phyloP scores from a whole-genome alignment of 2,797 vertebrate species.

The Denticeps clupeoides region DNA sequence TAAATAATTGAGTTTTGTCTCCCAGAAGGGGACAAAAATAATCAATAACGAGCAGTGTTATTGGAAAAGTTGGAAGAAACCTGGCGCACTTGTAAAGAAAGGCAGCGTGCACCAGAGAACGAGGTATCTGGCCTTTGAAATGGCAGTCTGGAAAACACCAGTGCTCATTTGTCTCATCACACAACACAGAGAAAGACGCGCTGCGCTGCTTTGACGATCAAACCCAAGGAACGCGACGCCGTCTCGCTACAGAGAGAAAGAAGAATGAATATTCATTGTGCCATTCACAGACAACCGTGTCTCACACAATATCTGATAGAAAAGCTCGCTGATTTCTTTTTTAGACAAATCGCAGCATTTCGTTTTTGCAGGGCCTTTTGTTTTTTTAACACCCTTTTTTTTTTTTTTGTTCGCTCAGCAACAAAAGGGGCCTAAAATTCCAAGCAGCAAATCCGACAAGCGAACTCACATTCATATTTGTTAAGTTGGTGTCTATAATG shows the following conservation, averaged over 20 bases:
- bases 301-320: constrained; percentile 51
- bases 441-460: constrained; percentile 43
- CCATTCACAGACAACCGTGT: constrained; percentile 24
- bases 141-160: neutral
- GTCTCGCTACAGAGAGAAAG: neutral
- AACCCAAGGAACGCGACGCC: neutral
- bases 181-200: neutral
- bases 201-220: neutral
- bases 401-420: constrained; percentile 39
- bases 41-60: too few species aligned
- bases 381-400: constrained; percentile 44
- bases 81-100: too few species aligned
- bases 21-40: too few species aligned
- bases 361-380: constrained; percentile 36
- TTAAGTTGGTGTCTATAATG: constrained; percentile 57
- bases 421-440: constrained; percentile 41
- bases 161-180: constrained; percentile 1
- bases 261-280: constrained; percentile 18
- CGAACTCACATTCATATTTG: constrained; percentile 55
- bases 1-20: too few species aligned
- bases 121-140: too few species aligned
- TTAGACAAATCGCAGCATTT: constrained; percentile 43
- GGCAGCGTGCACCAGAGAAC: too few species aligned
- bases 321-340: constrained; percentile 41
- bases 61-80: too few species aligned